Evolutionary conservation across 2,113 vertebrate species (phyloP).

Genomic region (Xyrauchen texanus): DNA sequence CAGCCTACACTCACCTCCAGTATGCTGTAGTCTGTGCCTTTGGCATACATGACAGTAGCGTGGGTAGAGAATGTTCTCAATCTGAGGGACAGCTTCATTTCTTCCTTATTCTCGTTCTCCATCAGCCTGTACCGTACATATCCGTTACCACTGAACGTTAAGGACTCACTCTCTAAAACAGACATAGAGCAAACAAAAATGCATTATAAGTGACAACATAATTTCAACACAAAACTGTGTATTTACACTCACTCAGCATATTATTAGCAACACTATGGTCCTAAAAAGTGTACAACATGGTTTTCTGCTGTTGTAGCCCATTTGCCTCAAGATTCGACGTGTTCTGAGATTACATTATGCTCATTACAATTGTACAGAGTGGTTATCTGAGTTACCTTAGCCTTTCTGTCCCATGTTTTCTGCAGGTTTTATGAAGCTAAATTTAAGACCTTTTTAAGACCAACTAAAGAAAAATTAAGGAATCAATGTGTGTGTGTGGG

Average conservation of each 20-base stretch:
- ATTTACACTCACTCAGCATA: not conserved
- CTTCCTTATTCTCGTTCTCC: constrained; percentile 94
- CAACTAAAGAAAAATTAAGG: too few species aligned
- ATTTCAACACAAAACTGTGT: not conserved
- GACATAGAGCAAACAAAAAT: constrained; percentile 1
- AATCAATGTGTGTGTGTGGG: too few species aligned
- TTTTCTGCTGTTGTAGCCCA: too few species aligned
- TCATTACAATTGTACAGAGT: too few species aligned
- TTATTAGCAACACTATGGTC: not conserved
- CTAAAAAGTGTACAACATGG: too few species aligned
- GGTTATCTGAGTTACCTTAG: too few species aligned
- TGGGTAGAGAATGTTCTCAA: constrained; percentile 88
- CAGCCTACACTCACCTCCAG: constrained; percentile 80
- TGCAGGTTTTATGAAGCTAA: too few species aligned
- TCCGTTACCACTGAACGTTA: constrained; percentile 90
- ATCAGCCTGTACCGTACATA: constrained; percentile 90
- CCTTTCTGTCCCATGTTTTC: too few species aligned
- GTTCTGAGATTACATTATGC: too few species aligned
- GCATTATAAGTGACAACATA: not conserved
- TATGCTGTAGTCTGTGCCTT: constrained; percentile 96
- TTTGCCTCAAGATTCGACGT: too few species aligned
- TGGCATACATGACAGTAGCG: constrained; percentile 93
- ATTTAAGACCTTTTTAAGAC: too few species aligned
- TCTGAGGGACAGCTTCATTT: constrained; percentile 91
- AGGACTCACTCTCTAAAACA: constrained; percentile 76